Conservation (phyloP, 2,797 vertebrate species). For the Parotocinclus haroldoi region DNA sequence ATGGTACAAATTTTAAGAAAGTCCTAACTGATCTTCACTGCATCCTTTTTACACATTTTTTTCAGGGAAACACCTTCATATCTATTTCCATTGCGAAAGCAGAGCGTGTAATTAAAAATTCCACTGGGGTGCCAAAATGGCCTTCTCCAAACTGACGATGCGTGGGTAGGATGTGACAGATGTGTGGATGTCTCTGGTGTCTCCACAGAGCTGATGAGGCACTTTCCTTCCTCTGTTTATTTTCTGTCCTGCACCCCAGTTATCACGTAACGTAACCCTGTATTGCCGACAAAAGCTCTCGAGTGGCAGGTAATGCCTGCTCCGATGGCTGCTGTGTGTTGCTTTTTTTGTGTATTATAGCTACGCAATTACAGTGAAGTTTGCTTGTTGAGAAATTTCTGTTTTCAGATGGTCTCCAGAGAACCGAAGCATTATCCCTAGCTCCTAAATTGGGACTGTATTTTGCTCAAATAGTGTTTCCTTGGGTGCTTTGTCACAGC, state of each 20-base stretch:
- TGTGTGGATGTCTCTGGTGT: slow-evolving; percentile 57
- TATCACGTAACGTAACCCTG: not conserved
- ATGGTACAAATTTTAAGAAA: not conserved
- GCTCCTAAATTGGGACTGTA: too few relatives aligned
- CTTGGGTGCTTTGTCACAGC: too few relatives aligned
- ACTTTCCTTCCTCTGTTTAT: slow-evolving; percentile 58
- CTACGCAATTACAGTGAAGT: not conserved
- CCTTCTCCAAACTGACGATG: slow-evolving; percentile 57
- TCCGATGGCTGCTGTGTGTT: not conserved
- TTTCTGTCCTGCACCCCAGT: not conserved
- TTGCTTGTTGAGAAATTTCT: not conserved
- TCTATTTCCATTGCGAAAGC: slow-evolving; percentile 31
- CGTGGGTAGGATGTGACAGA: slow-evolving; percentile 60
- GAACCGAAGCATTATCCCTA: not conserved
- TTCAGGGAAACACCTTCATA: slow-evolving; percentile 49
- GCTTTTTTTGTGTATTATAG: slow-evolving; percentile 5
- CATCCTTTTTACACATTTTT: slow-evolving; percentile 44
- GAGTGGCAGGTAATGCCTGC: not conserved
- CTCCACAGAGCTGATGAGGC: slow-evolving; percentile 58
- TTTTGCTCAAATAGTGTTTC: too few relatives aligned
- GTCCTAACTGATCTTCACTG: slow-evolving; percentile 15
- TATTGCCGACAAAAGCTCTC: slow-evolving; percentile 13
- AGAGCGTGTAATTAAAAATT: slow-evolving; percentile 55
- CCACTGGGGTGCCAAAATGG: slow-evolving; percentile 59
- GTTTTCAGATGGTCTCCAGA: slow-evolving; percentile 11